Evolutionary conservation across 2,113 vertebrate genomes (phyloP).

Genomic region (Gila orcuttii): DNA sequence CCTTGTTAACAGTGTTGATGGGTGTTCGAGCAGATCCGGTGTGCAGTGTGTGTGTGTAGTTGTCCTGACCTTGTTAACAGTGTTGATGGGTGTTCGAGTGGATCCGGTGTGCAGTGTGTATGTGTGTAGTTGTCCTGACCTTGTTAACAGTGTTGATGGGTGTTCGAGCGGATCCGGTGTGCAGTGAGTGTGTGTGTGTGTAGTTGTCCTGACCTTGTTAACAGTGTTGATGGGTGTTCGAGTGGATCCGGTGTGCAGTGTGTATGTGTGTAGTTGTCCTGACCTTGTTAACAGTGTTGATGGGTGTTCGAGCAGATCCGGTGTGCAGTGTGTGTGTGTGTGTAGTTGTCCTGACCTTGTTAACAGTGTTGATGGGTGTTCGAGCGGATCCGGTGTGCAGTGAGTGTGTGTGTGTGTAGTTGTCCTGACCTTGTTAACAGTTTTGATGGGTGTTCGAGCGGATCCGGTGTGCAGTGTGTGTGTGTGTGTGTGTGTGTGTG

Average conservation of each 20-base stretch:
- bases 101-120: too few relatives aligned
- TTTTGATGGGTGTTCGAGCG: too few relatives aligned
- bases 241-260: too few relatives aligned
- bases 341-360: slow-evolving; percentile 41
- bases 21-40: slow-evolving; percentile 79
- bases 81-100: too few relatives aligned
- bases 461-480: too few relatives aligned
- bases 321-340: not conserved
- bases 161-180: slow-evolving; percentile 66
- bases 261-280: not conserved
- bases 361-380: slow-evolving; percentile 92
- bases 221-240: too few relatives aligned
- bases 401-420: slow-evolving; percentile 34
- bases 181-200: too few relatives aligned
- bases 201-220: too few relatives aligned
- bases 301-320: slow-evolving; percentile 81
- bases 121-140: slow-evolving; percentile 27
- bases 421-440: too few relatives aligned
- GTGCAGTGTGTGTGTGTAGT: too few relatives aligned
- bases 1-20: slow-evolving; percentile 86
- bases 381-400: slow-evolving; percentile 87
- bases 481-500: too few relatives aligned
- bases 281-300: slow-evolving; percentile 84
- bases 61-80: too few relatives aligned
- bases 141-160: slow-evolving; percentile 89